Percentiles rank a stretch among this genome's conserved stretches.
phyloP scores from a whole-genome alignment of 2,113 vertebrate species.

The Condylura cristata region DNA sequence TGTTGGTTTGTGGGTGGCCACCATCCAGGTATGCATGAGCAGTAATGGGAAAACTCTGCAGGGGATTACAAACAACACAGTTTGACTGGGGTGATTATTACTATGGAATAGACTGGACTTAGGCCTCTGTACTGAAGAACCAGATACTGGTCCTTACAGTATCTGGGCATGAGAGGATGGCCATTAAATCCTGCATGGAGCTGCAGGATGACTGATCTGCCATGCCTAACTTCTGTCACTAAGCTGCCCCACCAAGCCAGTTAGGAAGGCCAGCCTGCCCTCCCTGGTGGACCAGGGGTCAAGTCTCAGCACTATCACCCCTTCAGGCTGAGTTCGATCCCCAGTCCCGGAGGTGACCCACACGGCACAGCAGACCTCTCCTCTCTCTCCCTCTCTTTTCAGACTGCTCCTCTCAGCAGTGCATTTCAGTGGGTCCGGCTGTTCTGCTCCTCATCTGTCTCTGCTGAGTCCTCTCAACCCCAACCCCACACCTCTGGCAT shows the following conservation, averaged over 20 bases:
- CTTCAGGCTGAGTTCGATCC: no score
- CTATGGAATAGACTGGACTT: not conserved
- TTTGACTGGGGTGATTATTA: not conserved
- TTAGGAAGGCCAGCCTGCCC: not conserved
- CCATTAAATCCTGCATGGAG: not conserved
- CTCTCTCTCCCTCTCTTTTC: no score
- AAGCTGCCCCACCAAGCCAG: not conserved
- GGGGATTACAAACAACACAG: accelerated
- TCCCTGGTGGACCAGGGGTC: no score
- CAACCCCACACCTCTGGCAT: no score
- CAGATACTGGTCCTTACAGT: not conserved
- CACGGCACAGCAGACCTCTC: no score
- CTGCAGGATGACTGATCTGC: not conserved
- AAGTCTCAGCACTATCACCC: no score
- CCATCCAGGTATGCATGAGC: not conserved
- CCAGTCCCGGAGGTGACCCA: no score
- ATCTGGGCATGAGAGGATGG: not conserved
- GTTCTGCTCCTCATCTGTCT: no score
- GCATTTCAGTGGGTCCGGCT: no score
- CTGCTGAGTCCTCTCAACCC: no score
- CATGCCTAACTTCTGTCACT: not conserved
- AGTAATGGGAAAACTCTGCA: accelerated
- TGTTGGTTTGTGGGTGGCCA: not conserved
- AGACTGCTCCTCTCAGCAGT: no score
- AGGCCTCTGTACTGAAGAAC: not conserved